These are phyloP conservation scores for Hemichromis elongatus DNA, from an alignment of 2,113 vertebrate genomes.

Conservation along the genomic window DNA sequence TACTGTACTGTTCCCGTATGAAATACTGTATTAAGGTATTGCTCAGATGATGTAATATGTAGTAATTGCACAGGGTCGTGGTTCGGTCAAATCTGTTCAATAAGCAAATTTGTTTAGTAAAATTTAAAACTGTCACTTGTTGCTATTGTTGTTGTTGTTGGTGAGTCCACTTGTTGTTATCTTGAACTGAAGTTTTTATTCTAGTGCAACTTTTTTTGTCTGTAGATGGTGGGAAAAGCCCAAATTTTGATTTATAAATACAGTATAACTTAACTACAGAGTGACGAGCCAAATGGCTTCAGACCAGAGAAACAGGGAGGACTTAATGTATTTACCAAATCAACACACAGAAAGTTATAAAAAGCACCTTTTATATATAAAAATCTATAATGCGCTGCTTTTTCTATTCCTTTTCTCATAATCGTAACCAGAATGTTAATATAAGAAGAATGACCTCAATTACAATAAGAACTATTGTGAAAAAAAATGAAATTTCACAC, in stretches of 20 bases:
- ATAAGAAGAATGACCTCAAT: slow-evolving; percentile 39
- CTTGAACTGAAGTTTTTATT: neutral
- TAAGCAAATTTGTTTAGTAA: neutral
- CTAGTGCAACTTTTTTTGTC: neutral
- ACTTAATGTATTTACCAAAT: slow-evolving; percentile 9
- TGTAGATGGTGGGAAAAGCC: neutral
- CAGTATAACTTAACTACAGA: slow-evolving; percentile 13
- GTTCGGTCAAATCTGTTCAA: neutral
- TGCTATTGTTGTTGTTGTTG: neutral
- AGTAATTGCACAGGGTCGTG: slow-evolving; percentile 26
- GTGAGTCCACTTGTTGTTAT: neutral
- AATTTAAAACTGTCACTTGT: neutral
- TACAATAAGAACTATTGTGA: slow-evolving; percentile 38
- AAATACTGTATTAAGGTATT: slow-evolving; percentile 31
- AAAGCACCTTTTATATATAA: slow-evolving; percentile 33
- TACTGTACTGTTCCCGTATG: slow-evolving; percentile 4
- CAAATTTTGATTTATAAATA: neutral
- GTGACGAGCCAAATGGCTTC: neutral
- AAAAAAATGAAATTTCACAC: slow-evolving; percentile 42
- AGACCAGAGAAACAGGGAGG: slow-evolving; percentile 23
- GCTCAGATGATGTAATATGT: slow-evolving; percentile 26
- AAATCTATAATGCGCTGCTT: slow-evolving; percentile 43
- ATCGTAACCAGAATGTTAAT: slow-evolving; percentile 36
- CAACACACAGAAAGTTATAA: slow-evolving; percentile 38
- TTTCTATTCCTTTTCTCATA: slow-evolving; percentile 16